A percentile compares a stretch with the other conserved stretches of the same genome.
Conservation (phyloP, 2,797 vertebrate species). For the Pangasius sanitwongsei region DNA sequence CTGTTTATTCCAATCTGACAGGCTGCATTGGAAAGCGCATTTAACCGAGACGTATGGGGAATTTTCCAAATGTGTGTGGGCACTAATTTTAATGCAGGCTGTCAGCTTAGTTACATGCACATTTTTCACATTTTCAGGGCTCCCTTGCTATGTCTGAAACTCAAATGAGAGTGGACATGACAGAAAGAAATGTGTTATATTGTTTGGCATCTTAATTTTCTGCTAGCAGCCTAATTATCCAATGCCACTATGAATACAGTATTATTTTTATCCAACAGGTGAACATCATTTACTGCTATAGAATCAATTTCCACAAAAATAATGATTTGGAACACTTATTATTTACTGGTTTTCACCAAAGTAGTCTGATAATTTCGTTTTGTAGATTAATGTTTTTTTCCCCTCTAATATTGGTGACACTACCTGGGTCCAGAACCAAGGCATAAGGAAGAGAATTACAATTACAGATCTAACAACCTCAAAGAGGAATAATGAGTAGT, state of each 20-base stretch:
- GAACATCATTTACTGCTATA: too few relatives aligned
- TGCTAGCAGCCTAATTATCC: not conserved
- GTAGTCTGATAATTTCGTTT: not conserved
- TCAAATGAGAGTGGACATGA: conserved; percentile 21
- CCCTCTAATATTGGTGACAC: not conserved
- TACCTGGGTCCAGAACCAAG: not conserved
- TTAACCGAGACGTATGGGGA: conserved; percentile 50
- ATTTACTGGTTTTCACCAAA: not conserved
- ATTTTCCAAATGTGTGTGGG: conserved; percentile 47
- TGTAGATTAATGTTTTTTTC: not conserved
- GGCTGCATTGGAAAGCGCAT: conserved; percentile 45
- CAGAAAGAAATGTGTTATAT: conserved; percentile 23
- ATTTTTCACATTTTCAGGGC: conserved; percentile 41
- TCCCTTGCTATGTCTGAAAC: conserved; percentile 7
- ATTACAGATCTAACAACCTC: not conserved
- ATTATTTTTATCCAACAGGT: not conserved
- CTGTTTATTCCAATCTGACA: conserved; percentile 53
- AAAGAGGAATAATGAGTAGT: not conserved
- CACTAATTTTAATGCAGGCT: conserved; percentile 52
- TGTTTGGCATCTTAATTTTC: conserved; percentile 15
- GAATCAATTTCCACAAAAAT: not conserved
- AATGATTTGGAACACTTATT: not conserved
- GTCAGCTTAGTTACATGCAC: conserved; percentile 50
- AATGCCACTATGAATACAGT: too few relatives aligned
- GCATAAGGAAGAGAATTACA: not conserved